Conservation (phyloP, 1,140 invertebrate genomes). For the Hyles vespertilio region DNA sequence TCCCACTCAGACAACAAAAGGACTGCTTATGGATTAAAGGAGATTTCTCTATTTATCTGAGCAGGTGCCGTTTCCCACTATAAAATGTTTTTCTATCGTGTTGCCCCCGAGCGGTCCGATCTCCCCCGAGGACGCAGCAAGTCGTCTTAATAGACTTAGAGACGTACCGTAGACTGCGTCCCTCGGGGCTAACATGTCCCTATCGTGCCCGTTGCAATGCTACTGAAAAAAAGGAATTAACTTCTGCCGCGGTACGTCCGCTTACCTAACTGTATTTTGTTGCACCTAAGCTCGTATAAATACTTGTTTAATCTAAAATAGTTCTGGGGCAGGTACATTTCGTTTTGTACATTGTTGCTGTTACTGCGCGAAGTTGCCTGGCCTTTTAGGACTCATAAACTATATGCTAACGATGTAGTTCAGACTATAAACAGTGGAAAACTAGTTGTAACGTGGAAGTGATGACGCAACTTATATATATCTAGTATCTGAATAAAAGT, state of each 20-base stretch:
- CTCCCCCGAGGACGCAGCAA: slow-evolving; percentile 47
- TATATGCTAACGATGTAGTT: slow-evolving; percentile 31
- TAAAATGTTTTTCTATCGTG: slow-evolving; percentile 62
- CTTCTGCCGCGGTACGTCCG: slow-evolving; percentile 47
- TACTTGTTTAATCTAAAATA: slow-evolving; percentile 11
- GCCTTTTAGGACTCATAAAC: slow-evolving; percentile 35
- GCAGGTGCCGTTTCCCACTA: slow-evolving; percentile 59
- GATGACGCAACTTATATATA: slow-evolving; percentile 23
- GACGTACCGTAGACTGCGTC: slow-evolving; percentile 54
- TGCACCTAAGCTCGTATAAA: not conserved
- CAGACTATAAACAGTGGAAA: slow-evolving; percentile 26
- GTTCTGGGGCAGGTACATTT: slow-evolving; percentile 1
- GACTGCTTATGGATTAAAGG: slow-evolving; percentile 29
- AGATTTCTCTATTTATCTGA: slow-evolving; percentile 49
- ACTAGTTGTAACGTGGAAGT: slow-evolving; percentile 22
- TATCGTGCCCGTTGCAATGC: slow-evolving; percentile 37
- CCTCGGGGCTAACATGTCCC: slow-evolving; percentile 51
- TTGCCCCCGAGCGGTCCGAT: slow-evolving; percentile 40
- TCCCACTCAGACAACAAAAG: slow-evolving; percentile 15
- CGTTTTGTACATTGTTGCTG: slow-evolving; percentile 25
- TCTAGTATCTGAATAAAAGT: slow-evolving; percentile 20
- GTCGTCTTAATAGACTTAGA: slow-evolving; percentile 72
- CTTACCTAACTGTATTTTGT: slow-evolving; percentile 22
- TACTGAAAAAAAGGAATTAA: slow-evolving; percentile 53
- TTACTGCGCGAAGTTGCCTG: slow-evolving; percentile 13